These are phyloP conservation scores for Limosa lapponica DNA, from an alignment of 2,797 vertebrate genomes.

Conservation along the genomic window DNA sequence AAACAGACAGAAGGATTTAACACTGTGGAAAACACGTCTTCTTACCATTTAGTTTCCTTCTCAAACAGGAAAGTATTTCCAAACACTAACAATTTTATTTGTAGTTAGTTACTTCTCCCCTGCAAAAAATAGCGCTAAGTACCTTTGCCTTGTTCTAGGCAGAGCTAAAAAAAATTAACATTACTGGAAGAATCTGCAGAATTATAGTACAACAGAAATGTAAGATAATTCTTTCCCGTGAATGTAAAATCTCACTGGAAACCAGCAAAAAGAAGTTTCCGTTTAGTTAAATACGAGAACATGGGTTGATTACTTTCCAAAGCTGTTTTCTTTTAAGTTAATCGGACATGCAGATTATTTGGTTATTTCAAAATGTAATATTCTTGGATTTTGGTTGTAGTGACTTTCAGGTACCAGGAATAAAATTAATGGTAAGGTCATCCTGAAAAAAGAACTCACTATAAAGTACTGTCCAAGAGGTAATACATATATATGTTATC, in stretches of 20 bases:
- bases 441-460: background rate
- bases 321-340: background rate
- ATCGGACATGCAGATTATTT: background rate
- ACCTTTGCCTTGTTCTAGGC: background rate
- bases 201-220: background rate
- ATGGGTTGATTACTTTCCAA: accelerated
- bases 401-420: background rate
- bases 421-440: background rate
- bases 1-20: background rate
- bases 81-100: background rate
- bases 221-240: background rate
- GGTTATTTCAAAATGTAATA: background rate
- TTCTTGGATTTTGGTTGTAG: background rate
- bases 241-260: background rate
- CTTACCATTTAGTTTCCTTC: background rate
- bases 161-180: background rate
- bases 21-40: background rate
- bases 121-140: background rate
- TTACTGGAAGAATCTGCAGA: background rate
- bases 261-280: background rate
- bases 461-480: background rate
- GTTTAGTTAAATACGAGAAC: background rate
- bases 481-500: background rate
- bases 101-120: background rate
- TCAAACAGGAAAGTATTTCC: background rate